These are phyloP conservation scores for Chloroceryle aenea DNA, from an alignment of 2,113 vertebrate genomes.

Conservation along the genomic window DNA sequence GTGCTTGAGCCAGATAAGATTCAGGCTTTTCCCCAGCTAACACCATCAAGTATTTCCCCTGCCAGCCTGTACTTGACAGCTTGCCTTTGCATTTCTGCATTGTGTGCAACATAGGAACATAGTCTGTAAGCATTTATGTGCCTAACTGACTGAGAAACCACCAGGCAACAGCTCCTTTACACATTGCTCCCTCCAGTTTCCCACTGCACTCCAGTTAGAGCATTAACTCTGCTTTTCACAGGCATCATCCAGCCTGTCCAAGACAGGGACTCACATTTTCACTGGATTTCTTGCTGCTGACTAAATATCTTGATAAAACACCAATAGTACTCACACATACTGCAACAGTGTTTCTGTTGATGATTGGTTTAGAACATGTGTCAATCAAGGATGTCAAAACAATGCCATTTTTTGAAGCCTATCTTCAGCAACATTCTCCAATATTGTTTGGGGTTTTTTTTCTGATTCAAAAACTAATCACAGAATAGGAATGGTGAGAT, in stretches of 20 bases:
- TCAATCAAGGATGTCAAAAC: not conserved
- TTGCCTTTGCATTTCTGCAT: not conserved
- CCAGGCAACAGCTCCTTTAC: not conserved
- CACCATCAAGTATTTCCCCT: not conserved
- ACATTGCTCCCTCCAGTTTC: not conserved
- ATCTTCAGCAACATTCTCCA: not conserved
- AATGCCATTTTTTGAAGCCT: not conserved
- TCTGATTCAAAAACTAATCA: not conserved
- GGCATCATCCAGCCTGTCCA: not conserved
- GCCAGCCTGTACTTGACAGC: not conserved
- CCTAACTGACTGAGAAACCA: not conserved
- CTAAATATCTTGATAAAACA: not conserved
- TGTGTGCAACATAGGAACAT: not conserved
- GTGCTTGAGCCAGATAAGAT: not conserved
- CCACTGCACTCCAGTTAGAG: not conserved
- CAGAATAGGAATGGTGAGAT: not conserved
- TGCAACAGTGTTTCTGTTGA: not conserved
- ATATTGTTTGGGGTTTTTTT: not conserved
- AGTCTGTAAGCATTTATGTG: not conserved
- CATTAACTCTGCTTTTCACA: not conserved
- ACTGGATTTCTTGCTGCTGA: conserved; percentile 4
- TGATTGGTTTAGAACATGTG: not conserved
- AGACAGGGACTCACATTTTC: not conserved
- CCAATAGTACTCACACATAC: not conserved
- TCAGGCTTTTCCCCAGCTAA: not conserved